Base-by-base conservation (phyloP, 2,888 invertebrate genomes). In the Pedicia rivosa region DNA sequence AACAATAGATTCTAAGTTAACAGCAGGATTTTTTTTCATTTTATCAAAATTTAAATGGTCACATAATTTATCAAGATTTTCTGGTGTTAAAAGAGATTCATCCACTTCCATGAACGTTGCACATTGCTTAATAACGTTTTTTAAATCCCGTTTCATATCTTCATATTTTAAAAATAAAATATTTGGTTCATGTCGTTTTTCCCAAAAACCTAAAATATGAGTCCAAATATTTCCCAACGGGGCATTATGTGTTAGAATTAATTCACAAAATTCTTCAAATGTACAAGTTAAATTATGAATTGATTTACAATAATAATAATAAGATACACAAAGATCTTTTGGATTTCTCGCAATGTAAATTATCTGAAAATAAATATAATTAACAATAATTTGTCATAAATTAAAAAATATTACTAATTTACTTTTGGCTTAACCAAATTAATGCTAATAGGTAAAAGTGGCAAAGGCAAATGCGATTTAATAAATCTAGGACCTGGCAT, bases 271-370 rank as follows among this genome's bases (percentile, higher is more conserved):
- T 39, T 81, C 76, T 28, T 81, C 74, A 45, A 84, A 81, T 1
- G 67, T 63, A 0, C 73, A 73, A 41, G 65, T 62, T 10, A 72
- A 58, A 1, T 71, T 70, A 47, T 86, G 80, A 26, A 84, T 66
- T 37, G 80, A 61, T 40, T 67, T 70, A 53, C 77, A 84, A 56
- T 88, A 84, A 57, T 86, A 78, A 55, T 79, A 91, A 52, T 78
- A 88, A 0, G 91, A 91, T 0, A 91, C 84, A 42, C 79, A 80
- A 50, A 82, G 74, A 55, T 92, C 92, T 57, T 90, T 90, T 1
- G 91, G 87, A 61, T 92, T 87, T 34, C 92, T 72, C 1, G 82
- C 73, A 2, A 84, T 77, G 57, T 91, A 92, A 42, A 92, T 74
- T 14, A 88, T 74, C 82, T 82, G n/a, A 5, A 5, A 10, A 10